Percentiles rank a stretch among this genome's conserved stretches.
These are phyloP conservation scores for Cerceris ruficornis DNA, from an alignment of 2,888 invertebrate species.

Conservation along the genomic window DNA sequence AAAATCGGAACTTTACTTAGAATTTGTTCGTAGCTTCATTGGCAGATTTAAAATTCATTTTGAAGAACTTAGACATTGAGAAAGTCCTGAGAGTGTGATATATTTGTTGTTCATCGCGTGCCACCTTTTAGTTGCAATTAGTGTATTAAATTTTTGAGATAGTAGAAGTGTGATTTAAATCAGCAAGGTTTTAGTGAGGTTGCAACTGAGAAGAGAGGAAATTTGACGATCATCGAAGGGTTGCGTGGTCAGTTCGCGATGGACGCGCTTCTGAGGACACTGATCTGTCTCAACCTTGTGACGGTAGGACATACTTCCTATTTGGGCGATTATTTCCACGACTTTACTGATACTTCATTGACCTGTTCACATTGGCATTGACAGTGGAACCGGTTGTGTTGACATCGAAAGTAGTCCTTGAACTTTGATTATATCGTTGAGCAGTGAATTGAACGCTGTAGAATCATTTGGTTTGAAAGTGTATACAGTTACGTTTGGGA, in stretches of 20 bases:
- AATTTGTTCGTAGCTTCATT: too few species aligned
- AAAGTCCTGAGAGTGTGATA: too few species aligned
- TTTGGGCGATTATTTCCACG: slow-evolving; percentile 2
- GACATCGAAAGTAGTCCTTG: slow-evolving; percentile 1
- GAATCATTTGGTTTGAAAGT: too few species aligned
- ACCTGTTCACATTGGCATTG: slow-evolving; percentile 11
- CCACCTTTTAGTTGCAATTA: too few species aligned
- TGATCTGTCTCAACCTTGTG: slow-evolving; percentile 44
- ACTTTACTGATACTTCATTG: neutral
- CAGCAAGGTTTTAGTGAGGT: neutral
- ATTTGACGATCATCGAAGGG: neutral
- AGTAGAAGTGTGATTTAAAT: neutral
- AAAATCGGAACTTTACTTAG: too few species aligned
- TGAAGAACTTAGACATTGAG: too few species aligned
- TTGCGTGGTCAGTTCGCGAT: neutral
- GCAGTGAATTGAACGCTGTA: too few species aligned
- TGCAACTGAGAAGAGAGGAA: neutral
- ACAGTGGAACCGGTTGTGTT: slow-evolving; percentile 14
- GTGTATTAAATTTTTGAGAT: too few species aligned
- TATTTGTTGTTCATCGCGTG: too few species aligned
- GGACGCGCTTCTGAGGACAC: slow-evolving; percentile 26
- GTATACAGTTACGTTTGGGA: too few species aligned
- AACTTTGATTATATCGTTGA: slow-evolving; percentile 2
- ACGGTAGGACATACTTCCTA: slow-evolving; percentile 48
- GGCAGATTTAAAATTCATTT: too few species aligned